A percentile compares a stretch with the other conserved stretches of the same genome.
Conservation (phyloP, 2,888 invertebrate species). For the Falcaria lacertinaria region DNA sequence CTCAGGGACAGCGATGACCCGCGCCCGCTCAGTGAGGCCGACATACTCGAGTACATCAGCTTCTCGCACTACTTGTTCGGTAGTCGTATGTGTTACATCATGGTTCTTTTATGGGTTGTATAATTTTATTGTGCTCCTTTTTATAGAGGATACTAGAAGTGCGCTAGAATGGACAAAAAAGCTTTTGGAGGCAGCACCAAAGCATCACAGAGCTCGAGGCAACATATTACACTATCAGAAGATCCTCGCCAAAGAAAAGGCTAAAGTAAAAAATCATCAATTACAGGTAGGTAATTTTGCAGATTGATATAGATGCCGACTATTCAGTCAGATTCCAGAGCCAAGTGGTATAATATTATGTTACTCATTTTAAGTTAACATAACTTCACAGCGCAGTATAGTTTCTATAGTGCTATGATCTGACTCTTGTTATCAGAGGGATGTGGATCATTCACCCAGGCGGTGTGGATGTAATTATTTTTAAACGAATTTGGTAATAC, state of each 20-base stretch:
- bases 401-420: no score
- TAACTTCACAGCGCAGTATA: no score
- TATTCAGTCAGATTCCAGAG: no score
- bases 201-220: conserved; percentile 91
- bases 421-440: no score
- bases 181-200: conserved; percentile 87
- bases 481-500: no score
- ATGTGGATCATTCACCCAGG: no score
- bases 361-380: no score
- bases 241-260: conserved; percentile 79
- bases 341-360: no score
- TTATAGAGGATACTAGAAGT: conserved; percentile 87
- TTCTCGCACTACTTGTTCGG: conserved; percentile 96
- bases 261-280: conserved; percentile 28
- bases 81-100: conserved; percentile 40
- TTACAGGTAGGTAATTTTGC: conserved; percentile 45
- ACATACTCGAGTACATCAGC: conserved; percentile 96
- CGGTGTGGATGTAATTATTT: no score
- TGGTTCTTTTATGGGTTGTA: background rate
- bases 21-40: conserved; percentile 65
- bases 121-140: background rate
- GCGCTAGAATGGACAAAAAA: conserved; percentile 95
- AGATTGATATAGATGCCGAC: background rate
- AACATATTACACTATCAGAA: conserved; percentile 96
- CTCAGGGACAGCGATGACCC: conserved; percentile 74